Percentiles rank a stretch among this genome's conserved stretches.
phyloP scores from a whole-genome alignment of 2,113 vertebrate species.

The Eretmochelys imbricata region DNA sequence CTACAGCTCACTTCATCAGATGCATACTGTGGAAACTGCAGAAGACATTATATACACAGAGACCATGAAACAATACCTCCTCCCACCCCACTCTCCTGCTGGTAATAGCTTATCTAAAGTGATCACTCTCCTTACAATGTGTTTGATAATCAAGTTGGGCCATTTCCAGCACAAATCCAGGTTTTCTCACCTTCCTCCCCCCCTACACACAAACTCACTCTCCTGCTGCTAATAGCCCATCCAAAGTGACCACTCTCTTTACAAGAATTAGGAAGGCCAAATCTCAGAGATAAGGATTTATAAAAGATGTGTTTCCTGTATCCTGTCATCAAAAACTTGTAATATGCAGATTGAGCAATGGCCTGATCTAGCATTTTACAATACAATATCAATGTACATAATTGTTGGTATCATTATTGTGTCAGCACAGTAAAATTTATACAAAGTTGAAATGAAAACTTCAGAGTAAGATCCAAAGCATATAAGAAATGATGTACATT shows the following conservation, averaged over 20 bases:
- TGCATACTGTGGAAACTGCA: no score
- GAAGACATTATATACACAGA: no score
- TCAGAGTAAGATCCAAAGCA: background rate
- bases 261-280: background rate
- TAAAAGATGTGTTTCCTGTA: background rate
- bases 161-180: no score
- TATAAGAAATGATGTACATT: background rate
- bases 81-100: no score
- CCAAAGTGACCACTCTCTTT: background rate
- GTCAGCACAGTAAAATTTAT: background rate
- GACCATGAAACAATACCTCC: no score
- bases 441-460: background rate
- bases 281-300: background rate
- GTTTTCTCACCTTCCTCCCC: no score
- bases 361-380: background rate
- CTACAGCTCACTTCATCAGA: no score
- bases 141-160: no score
- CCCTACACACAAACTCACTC: no score
- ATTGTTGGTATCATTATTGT: background rate
- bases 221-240: no score
- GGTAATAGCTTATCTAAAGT: no score
- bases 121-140: no score
- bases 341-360: background rate
- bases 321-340: background rate
- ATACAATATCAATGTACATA: constrained; percentile 22